Evolutionary conservation across 2,113 vertebrate genomes (phyloP).

Genomic region (Mirza zaza): DNA sequence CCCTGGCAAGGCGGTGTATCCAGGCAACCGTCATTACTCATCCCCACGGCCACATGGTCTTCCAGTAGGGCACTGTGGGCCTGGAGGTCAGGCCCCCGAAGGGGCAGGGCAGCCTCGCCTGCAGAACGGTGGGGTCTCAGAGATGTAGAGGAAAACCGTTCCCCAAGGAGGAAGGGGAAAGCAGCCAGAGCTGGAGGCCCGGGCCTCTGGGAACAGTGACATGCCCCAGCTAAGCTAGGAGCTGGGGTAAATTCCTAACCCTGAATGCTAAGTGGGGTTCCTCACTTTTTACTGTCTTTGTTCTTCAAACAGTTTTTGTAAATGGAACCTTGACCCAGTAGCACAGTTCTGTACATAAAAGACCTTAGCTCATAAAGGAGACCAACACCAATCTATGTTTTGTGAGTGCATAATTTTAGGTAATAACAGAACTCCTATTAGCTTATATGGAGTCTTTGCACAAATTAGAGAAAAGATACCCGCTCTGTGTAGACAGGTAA

Average conservation of each 20-base stretch:
- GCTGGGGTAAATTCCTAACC: neutral
- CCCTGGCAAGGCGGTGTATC: neutral
- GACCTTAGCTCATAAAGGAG: neutral
- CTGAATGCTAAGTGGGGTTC: neutral
- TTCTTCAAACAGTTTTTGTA: neutral
- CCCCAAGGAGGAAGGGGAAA: no score
- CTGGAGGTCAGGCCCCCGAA: neutral
- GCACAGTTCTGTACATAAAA: neutral
- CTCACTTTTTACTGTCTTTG: neutral
- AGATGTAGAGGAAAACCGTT: neutral
- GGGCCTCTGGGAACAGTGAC: no score
- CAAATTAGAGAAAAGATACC: neutral
- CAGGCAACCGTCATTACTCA: accelerated
- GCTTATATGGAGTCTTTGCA: neutral
- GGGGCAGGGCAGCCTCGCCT: neutral
- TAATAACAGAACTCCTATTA: neutral
- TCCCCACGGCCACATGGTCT: neutral
- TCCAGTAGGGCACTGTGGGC: neutral
- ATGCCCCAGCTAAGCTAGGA: neutral
- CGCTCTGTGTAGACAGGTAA: neutral
- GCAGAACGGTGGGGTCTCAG: neutral
- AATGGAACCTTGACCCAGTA: neutral
- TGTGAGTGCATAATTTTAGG: neutral
- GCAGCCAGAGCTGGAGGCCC: neutral
- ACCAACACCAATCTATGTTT: accelerated